phyloP scores from a whole-genome alignment of 2,113 vertebrate species.

The Galbula dea region DNA sequence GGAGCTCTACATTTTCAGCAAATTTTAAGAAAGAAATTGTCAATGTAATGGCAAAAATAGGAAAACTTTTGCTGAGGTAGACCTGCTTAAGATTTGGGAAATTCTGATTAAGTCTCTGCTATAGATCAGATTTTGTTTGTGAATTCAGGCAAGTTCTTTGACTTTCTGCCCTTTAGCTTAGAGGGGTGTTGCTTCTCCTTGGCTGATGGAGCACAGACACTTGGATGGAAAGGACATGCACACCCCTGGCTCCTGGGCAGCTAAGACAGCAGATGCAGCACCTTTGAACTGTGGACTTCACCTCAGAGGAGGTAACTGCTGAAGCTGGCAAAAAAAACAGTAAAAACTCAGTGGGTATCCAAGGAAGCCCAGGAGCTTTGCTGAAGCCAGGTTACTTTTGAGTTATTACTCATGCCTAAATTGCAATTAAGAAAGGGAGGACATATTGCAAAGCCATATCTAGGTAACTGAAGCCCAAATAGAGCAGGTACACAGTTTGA shows the following conservation, averaged over 20 bases:
- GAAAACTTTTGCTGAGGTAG: background rate
- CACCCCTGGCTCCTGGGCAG: background rate
- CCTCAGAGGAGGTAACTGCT: background rate
- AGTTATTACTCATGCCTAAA: background rate
- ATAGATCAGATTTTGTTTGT: background rate
- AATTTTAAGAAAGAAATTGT: background rate
- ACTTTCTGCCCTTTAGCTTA: background rate
- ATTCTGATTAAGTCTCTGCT: background rate
- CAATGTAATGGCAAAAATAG: background rate
- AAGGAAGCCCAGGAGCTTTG: background rate
- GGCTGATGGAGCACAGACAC: rapidly evolving
- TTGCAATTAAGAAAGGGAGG: background rate
- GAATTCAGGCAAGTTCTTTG: background rate
- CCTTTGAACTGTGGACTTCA: background rate
- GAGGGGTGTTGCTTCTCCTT: rapidly evolving
- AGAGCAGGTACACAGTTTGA: background rate
- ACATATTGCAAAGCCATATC: background rate
- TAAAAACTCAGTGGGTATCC: background rate
- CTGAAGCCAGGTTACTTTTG: background rate
- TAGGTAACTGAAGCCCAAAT: background rate
- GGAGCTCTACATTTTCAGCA: background rate
- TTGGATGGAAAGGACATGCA: rapidly evolving
- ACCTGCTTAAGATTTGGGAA: background rate
- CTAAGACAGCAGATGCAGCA: background rate
- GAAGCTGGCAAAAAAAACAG: background rate